These are phyloP conservation scores for Allobates femoralis DNA, from an alignment of 2,797 vertebrate genomes.

Conservation along the genomic window DNA sequence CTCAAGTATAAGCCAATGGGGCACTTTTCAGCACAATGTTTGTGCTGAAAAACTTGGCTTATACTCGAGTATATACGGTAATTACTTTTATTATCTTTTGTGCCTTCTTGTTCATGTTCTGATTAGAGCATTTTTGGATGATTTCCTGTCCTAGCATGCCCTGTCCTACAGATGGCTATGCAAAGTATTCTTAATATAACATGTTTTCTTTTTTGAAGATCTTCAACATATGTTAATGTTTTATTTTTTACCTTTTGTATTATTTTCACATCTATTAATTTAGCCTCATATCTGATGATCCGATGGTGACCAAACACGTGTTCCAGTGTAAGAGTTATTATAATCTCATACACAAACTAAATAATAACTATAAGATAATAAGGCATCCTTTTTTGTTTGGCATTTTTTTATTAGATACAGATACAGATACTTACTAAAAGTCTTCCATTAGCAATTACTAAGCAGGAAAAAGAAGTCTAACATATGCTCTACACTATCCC, in stretches of 20 bases:
- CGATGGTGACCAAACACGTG: background rate
- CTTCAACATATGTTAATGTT: background rate
- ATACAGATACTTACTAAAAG: too few relatives aligned
- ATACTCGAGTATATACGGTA: too few relatives aligned
- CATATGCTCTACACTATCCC: too few relatives aligned
- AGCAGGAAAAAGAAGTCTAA: too few relatives aligned
- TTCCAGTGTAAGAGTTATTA: background rate
- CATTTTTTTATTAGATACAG: background rate
- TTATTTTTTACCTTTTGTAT: background rate
- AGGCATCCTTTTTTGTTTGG: background rate
- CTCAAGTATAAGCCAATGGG: too few relatives aligned
- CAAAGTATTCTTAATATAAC: slow-evolving; percentile 22
- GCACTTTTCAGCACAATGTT: too few relatives aligned
- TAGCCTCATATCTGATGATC: background rate
- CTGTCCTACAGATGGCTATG: slow-evolving; percentile 16
- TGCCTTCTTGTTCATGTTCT: background rate
- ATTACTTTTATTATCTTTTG: background rate
- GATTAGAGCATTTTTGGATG: background rate
- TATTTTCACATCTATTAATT: background rate
- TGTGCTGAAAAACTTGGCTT: too few relatives aligned
- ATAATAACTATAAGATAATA: background rate
- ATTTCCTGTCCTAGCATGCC: background rate
- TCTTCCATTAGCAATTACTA: too few relatives aligned
- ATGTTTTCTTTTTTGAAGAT: slow-evolving; percentile 16
- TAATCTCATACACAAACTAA: background rate